These are phyloP conservation scores for Papilio demoleus DNA, from an alignment of 2,888 invertebrate species.

Conservation along the genomic window DNA sequence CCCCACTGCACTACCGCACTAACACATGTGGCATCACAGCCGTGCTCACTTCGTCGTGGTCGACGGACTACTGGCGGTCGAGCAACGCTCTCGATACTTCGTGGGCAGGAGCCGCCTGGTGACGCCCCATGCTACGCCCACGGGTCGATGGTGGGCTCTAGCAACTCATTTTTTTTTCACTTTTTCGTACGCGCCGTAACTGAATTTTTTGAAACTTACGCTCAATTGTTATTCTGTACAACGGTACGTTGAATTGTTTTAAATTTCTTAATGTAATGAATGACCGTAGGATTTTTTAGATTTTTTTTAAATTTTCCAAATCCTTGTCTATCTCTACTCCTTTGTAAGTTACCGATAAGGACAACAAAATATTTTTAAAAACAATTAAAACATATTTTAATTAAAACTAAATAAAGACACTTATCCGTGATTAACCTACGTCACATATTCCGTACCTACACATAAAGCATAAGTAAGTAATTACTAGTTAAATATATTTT, in stretches of 20 bases:
- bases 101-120: constrained; percentile 55
- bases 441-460: no score
- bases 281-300: no score
- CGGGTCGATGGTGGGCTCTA: constrained; percentile 50
- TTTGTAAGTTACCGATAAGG: not conserved
- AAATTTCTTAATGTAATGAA: constrained; percentile 39
- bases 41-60: constrained; percentile 71
- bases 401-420: no score
- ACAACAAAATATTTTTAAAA: no score
- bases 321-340: not conserved
- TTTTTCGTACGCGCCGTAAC: constrained; percentile 56
- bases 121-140: constrained; percentile 52
- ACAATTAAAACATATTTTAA: no score
- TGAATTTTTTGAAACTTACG: constrained; percentile 55
- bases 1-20: constrained; percentile 79
- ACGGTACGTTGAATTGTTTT: constrained; percentile 45
- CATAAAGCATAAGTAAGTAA: no score
- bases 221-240: constrained; percentile 31
- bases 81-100: constrained; percentile 53
- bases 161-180: constrained; percentile 53
- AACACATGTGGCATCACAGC: constrained; percentile 68
- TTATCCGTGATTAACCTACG: no score
- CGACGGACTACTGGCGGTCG: constrained; percentile 69
- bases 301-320: constrained; percentile 45
- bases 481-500: no score